Evolutionary conservation across 1,140 invertebrate genomes (phyloP).

Genomic region (Galendromus occidentalis): DNA sequence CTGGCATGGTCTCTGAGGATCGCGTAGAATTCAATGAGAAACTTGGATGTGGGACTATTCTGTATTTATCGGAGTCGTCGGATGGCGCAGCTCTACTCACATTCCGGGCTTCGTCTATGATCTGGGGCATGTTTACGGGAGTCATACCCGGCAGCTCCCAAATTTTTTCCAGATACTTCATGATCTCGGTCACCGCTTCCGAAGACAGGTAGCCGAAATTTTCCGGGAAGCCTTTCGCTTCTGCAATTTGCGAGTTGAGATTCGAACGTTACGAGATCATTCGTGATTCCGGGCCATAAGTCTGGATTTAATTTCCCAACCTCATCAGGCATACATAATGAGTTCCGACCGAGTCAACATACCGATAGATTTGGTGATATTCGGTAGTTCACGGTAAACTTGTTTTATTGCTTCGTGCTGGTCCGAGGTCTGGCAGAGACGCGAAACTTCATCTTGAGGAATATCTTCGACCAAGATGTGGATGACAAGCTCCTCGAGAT

Average conservation of each 20-base stretch:
- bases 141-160: conserved; percentile 4
- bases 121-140: neutral
- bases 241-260: neutral
- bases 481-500: neutral
- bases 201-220: conserved; percentile 4
- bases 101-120: neutral
- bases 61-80: too few species aligned
- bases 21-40: too few species aligned
- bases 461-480: neutral
- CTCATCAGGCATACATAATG: too few species aligned
- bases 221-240: neutral
- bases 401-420: neutral
- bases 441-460: neutral
- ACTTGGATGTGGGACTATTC: too few species aligned
- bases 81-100: too few species aligned
- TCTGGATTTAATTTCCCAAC: too few species aligned
- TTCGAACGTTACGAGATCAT: too few species aligned
- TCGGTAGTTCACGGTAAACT: neutral
- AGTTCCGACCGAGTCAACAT: too few species aligned
- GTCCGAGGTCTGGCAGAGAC: neutral
- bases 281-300: too few species aligned
- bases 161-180: neutral
- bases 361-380: conserved; percentile 2
- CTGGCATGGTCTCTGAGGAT: neutral
- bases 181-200: neutral